Conservation (phyloP, 2,888 invertebrate species). For the Melangyna quadrimaculata region DNA sequence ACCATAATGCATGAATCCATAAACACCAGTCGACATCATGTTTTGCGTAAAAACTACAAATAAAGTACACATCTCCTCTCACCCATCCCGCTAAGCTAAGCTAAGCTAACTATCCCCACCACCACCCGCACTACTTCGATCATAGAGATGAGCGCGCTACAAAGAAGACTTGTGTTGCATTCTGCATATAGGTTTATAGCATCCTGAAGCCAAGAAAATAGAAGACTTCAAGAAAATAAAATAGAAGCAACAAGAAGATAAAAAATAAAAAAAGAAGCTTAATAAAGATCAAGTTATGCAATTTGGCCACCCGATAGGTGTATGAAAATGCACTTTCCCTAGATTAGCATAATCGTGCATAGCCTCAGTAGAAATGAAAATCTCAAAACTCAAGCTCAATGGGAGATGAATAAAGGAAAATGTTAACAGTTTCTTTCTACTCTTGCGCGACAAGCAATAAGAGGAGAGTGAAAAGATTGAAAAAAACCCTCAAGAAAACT, state of each 20-base stretch:
- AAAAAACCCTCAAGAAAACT: constrained; percentile 70
- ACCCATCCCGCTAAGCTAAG: background rate
- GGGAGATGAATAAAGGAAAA: constrained; percentile 72
- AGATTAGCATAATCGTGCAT: constrained; percentile 72
- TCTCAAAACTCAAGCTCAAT: constrained; percentile 71
- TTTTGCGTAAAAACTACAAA: constrained; percentile 67
- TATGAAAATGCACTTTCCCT: constrained; percentile 72
- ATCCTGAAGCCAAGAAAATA: constrained; percentile 20
- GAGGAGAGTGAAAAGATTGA: constrained; percentile 55
- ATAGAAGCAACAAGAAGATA: constrained; percentile 16
- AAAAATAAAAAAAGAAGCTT: constrained; percentile 53
- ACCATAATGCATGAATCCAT: constrained; percentile 58
- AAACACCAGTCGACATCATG: constrained; percentile 64
- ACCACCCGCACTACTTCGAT: background rate
- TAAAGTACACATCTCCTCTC: constrained; percentile 22
- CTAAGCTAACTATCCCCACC: background rate
- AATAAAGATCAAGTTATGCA: constrained; percentile 72
- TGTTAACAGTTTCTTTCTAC: constrained; percentile 57
- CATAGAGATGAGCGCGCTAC: constrained; percentile 36
- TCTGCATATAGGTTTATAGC: background rate
- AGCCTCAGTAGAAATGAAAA: constrained; percentile 71
- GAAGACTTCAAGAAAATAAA: constrained; percentile 16
- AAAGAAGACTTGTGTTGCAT: constrained; percentile 11
- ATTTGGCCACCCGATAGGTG: constrained; percentile 72
- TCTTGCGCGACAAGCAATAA: constrained; percentile 10